These are phyloP conservation scores for Danaus melanippus DNA, from an alignment of 1,140 invertebrate species.

Conservation along the genomic window DNA sequence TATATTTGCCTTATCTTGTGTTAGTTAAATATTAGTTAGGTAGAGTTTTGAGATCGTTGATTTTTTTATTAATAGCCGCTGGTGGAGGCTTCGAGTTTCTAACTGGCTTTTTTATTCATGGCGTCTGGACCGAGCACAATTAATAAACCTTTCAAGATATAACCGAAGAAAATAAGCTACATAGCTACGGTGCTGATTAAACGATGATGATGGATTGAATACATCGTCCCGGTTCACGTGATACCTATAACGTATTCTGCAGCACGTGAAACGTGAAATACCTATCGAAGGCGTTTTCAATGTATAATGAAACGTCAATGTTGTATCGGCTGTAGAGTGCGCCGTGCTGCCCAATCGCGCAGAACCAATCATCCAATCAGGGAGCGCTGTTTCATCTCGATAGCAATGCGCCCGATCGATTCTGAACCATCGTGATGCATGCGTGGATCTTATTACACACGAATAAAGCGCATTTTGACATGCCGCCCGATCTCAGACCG, in stretches of 20 bases:
- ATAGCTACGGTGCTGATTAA: no score
- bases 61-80: constrained; percentile 14
- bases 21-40: constrained; percentile 57
- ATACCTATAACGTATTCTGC: constrained; percentile 4
- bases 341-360: constrained; percentile 53
- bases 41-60: constrained; percentile 34
- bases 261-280: constrained; percentile 26
- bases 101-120: no score
- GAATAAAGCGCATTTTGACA: constrained; percentile 6
- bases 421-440: constrained; percentile 22
- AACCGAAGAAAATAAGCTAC: no score
- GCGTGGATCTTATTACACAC: constrained; percentile 6
- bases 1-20: constrained; percentile 60
- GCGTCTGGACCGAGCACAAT: no score
- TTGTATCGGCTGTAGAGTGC: constrained; percentile 54
- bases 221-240: constrained; percentile 6
- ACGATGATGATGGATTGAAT: no score
- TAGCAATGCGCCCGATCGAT: constrained; percentile 32
- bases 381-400: constrained; percentile 38
- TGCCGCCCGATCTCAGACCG: constrained; percentile 24
- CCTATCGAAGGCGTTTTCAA: constrained; percentile 50
- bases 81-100: background rate
- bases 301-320: constrained; percentile 47
- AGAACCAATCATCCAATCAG: constrained; percentile 63
- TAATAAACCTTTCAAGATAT: no score